Evolutionary conservation across 2,113 vertebrate genomes (phyloP), one percentile per base, ranked within the genome.

Genomic region (Oceanodroma tethys): DNA sequence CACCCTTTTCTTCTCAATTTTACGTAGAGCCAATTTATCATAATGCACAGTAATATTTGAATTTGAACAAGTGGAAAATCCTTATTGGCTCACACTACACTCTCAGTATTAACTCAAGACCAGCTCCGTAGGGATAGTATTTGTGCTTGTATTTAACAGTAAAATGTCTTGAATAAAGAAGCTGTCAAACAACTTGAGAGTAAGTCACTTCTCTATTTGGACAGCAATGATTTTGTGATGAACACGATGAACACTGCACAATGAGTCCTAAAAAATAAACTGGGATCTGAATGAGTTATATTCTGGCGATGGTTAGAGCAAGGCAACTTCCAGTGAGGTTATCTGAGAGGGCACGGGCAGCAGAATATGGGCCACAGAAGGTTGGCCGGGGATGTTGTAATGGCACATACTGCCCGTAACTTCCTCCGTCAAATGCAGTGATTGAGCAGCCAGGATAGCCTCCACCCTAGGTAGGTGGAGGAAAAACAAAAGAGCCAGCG

Each of bases 1-100:
- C 58, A 92, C 48, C 50, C 21, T 76, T 85, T 82, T 40, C 63
- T 81, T 89, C 73, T 60, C 89, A 72, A 29, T 71, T 95, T 95
- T 79, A 84, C 36, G 62, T 43, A 59, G 52, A 93, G n/a, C 22
- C 15, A 75, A 63, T 82, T 92, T 68, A 92, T 75, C 74, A 82
- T 68, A 88, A 76, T 26, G 73, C 5, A 21, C 72, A 96, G 43
- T 58, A 75, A 52, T 80, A 80, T 52, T 72, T 94, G 66, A 86
- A 82, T 86, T 58, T 82, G 58, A 93, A 80, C 45, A 88, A 92
- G 19, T 74, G 52, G 63, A 82, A 94, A 95, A 94, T 92, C 68
- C 73, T 75, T 86, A 80, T 65, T 94, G 92, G 52, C 48, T 86
- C 80, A 93, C 47, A 48, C 45, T 78, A 38, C 42, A 60, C 15